These are phyloP conservation scores for Hanleya hanleyi DNA, from an alignment of 2,888 invertebrate species.

Conservation along the genomic window DNA sequence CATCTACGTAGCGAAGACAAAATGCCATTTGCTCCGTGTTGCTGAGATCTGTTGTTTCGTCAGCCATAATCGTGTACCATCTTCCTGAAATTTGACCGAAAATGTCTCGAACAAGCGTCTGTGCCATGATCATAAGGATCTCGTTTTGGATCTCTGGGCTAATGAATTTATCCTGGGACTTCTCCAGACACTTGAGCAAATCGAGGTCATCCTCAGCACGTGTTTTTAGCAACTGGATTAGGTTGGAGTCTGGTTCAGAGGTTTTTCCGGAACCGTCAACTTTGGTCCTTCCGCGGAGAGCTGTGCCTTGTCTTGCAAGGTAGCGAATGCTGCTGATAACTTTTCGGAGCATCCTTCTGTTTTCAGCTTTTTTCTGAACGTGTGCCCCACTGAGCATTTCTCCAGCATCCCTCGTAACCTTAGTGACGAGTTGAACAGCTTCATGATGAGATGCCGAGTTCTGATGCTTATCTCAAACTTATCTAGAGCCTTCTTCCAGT, in stretches of 20 bases:
- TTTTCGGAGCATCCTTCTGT: conserved; percentile 25
- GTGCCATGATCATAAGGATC: conserved; percentile 37
- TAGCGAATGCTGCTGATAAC: conserved; percentile 34
- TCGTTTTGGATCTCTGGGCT: conserved; percentile 44
- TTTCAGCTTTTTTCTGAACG: conserved; percentile 34
- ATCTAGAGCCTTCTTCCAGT: conserved; percentile 39
- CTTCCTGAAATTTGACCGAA: conserved; percentile 10
- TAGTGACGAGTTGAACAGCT: conserved; percentile 19
- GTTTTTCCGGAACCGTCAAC: background rate
- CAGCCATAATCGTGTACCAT: conserved; percentile 38
- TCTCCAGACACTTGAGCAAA: conserved; percentile 32
- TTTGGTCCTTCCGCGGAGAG: conserved; percentile 36
- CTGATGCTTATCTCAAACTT: conserved; percentile 32
- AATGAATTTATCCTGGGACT: conserved; percentile 37
- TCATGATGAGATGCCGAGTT: conserved; percentile 31
- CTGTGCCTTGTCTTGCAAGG: conserved; percentile 33
- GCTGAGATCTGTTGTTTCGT: conserved; percentile 39
- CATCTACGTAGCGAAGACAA: conserved; percentile 36
- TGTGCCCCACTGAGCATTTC: background rate
- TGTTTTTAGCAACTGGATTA: conserved; percentile 35
- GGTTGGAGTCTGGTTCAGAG: conserved; percentile 32
- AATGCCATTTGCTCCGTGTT: conserved; percentile 46
- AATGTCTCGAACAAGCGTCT: conserved; percentile 29
- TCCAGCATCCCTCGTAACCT: conserved; percentile 5
- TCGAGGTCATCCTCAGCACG: conserved; percentile 24